Base-by-base conservation (phyloP, 2,888 invertebrate species). In the Opisthograptis luteolata region DNA sequence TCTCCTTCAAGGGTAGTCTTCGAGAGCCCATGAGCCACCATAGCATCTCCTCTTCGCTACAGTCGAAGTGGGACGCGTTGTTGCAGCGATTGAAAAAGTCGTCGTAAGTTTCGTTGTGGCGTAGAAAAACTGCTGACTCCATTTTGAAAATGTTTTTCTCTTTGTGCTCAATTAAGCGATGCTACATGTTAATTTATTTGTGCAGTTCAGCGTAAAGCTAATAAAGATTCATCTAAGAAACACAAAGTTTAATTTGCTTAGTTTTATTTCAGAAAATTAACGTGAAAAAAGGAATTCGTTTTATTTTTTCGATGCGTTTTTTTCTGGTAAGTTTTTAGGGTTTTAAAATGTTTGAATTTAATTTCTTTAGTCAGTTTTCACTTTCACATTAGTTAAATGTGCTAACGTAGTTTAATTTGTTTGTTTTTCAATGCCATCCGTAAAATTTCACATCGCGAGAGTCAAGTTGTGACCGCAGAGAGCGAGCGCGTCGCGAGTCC, bases 11-110 rank as follows among this genome's bases (percentile, higher is more conserved):
- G 0, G 94, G 92, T 35, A 94, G 67, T 25, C 92, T 89, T 37
- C 93, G 92, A 0, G 94, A 93, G 0, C 95, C 95, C 81, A 94
- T 87, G 22, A 88, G 65, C 76, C 79, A 90, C 73, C 87, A 84
- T 25, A 94, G 67, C 83, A 92, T 94, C 48, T 93, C 92, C 9
- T 92, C 91, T 51, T 93, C 87, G 30, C 91, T 92, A 58, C 93
- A 92, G 71, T 94, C 93, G 60, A 92, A 91, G 10, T 79, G 72
- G 0, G 91, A 79, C 32, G 87, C 68, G 55, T 89, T 89, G 30
- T 86, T 87, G 70, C 91, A 89, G 20, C 92, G 89, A 20, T 80
- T 79, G 46, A 72, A 86, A 68, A 89, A 88, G 24, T 83, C 81
- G 20, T 89, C 87, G 2, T 72, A 74, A 1, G 84, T 85, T 47